These are phyloP conservation scores for Sebastes schlegelii DNA, from an alignment of 2,113 vertebrate genomes.

Conservation along the genomic window DNA sequence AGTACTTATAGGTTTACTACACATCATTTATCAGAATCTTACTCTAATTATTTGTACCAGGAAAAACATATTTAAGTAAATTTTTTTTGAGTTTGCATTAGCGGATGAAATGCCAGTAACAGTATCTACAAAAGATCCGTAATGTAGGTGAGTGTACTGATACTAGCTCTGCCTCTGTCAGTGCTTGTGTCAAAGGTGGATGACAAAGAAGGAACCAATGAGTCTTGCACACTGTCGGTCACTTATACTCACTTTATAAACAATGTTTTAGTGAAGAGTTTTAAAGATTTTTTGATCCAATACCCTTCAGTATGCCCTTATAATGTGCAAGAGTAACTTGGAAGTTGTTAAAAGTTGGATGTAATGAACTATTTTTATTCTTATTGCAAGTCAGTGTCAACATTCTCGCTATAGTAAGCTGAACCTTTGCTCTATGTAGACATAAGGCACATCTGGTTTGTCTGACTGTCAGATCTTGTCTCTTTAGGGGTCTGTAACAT, in stretches of 20 bases:
- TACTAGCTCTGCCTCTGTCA: background rate
- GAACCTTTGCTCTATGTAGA: background rate
- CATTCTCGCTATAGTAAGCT: background rate
- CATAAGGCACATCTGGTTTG: background rate
- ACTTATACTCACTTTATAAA: background rate
- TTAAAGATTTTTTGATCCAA: background rate
- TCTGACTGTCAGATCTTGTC: conserved; percentile 3
- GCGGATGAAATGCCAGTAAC: background rate
- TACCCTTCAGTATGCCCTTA: background rate
- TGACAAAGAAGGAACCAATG: background rate
- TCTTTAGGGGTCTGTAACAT: conserved; percentile 12
- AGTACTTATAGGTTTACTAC: background rate
- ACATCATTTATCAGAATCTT: background rate
- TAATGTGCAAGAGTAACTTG: background rate
- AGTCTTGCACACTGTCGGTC: background rate
- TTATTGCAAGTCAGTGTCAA: background rate
- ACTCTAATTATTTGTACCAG: background rate
- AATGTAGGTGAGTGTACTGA: background rate
- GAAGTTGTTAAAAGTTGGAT: background rate
- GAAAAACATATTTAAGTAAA: background rate
- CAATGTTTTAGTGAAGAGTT: background rate
- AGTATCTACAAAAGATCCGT: background rate
- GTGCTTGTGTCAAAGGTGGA: background rate
- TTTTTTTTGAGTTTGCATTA: background rate
- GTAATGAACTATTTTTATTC: background rate